phyloP scores from a whole-genome alignment of 2,888 invertebrate genomes.

The Epicampocera succincta region DNA sequence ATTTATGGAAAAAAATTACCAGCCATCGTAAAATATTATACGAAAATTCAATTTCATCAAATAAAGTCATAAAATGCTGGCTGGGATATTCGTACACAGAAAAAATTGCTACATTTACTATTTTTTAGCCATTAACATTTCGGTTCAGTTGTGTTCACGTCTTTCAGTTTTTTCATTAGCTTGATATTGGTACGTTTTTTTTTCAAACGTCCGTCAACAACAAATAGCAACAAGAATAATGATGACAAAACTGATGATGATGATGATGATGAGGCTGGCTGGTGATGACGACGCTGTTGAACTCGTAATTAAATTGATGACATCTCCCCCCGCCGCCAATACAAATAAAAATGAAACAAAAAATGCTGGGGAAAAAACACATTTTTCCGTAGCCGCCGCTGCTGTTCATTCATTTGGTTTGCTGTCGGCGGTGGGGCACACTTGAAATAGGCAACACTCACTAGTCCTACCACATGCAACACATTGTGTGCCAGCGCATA shows the following conservation, averaged over 20 bases:
- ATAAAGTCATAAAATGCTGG: too few relatives aligned
- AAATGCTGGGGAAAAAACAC: constrained; percentile 1
- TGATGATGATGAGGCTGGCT: neutral
- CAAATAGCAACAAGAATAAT: constrained; percentile 17
- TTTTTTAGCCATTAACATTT: constrained; percentile 29
- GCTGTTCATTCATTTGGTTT: constrained; percentile 28
- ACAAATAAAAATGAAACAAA: neutral
- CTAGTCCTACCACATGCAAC: neutral
- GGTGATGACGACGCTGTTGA: constrained; percentile 42
- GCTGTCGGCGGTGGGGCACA: neutral
- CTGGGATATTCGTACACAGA: neutral
- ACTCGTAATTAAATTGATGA: constrained; percentile 70
- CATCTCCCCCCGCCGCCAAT: constrained; percentile 44
- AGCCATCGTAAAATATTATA: too few relatives aligned
- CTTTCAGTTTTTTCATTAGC: constrained; percentile 51
- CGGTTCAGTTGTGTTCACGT: constrained; percentile 25
- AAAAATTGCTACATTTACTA: constrained; percentile 7
- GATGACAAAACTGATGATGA: constrained; percentile 24
- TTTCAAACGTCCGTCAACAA: constrained; percentile 39
- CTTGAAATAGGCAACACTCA: constrained; percentile 34
- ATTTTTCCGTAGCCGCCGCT: neutral
- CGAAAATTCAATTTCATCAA: too few relatives aligned
- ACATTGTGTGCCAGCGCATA: constrained; percentile 28
- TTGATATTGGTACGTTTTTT: constrained; percentile 50
- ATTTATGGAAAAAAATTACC: too few relatives aligned